phyloP scores from a whole-genome alignment of 2,888 invertebrate genomes.

The Agonopterix subpropinquella region DNA sequence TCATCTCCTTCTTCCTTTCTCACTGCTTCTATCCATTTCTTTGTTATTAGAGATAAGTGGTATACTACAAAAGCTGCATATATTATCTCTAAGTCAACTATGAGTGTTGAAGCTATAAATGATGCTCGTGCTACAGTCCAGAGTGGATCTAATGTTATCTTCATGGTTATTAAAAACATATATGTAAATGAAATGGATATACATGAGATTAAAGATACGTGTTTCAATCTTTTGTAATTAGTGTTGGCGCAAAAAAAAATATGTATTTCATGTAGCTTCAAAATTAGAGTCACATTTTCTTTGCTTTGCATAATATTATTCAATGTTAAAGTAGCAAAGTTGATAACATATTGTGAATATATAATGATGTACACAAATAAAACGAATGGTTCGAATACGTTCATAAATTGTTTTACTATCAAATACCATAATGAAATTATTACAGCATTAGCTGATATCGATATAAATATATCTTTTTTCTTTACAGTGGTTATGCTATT shows the following conservation, averaged over 20 bases:
- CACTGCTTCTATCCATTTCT: background rate
- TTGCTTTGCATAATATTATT: background rate
- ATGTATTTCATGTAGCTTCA: background rate
- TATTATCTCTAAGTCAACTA: background rate
- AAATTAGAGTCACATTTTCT: background rate
- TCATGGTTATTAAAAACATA: background rate
- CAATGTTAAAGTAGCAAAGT: background rate
- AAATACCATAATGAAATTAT: background rate
- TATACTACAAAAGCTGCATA: background rate
- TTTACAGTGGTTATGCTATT: background rate
- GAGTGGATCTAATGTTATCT: background rate
- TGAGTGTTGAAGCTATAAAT: background rate
- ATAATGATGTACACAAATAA: background rate
- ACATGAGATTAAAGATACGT: too few relatives aligned
- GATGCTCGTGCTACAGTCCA: background rate
- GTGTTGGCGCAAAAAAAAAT: background rate
- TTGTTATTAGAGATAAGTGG: background rate
- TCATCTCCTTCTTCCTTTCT: background rate
- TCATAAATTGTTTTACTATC: background rate
- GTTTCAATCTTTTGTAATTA: too few relatives aligned
- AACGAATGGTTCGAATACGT: background rate
- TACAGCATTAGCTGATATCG: background rate
- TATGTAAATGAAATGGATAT: background rate
- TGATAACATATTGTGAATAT: background rate
- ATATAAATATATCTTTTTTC: background rate